Evolutionary conservation across 2,797 vertebrate genomes (phyloP).

Genomic region (Sebastes trivittatus): DNA sequence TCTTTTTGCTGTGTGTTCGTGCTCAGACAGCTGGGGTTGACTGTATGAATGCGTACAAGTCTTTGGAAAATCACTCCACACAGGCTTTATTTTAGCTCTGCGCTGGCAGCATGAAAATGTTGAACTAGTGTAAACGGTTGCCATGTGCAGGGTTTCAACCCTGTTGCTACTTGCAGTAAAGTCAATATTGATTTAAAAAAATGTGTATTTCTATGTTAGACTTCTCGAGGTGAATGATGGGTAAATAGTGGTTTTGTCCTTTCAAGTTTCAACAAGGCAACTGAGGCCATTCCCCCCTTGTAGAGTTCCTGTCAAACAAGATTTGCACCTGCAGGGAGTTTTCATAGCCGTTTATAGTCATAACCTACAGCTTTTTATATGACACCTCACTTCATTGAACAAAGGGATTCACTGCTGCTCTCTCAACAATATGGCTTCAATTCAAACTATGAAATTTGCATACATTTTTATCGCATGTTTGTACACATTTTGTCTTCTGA

Average conservation of each 20-base stretch:
- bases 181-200: constrained; percentile 12
- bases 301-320: neutral
- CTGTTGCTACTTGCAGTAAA: neutral
- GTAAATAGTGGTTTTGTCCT: neutral
- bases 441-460: neutral
- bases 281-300: too few species aligned
- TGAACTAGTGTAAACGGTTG: neutral
- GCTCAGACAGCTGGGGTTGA: neutral
- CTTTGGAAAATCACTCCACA: neutral
- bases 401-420: neutral
- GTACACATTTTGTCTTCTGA: neutral
- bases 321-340: neutral
- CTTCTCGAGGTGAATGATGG: neutral
- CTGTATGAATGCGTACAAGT: neutral
- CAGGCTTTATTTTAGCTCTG: neutral
- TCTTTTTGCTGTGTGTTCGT: too few species aligned
- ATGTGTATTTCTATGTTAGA: neutral
- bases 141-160: neutral
- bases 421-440: neutral
- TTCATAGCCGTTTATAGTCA: neutral
- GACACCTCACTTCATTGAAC: neutral
- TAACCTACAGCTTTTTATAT: neutral
- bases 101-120: neutral
- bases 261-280: neutral
- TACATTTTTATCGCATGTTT: neutral